Evolutionary conservation across 1,140 invertebrate species (phyloP), one percentile per base, ranked within the genome.

Genomic region (Drosophila mauritiana): DNA sequence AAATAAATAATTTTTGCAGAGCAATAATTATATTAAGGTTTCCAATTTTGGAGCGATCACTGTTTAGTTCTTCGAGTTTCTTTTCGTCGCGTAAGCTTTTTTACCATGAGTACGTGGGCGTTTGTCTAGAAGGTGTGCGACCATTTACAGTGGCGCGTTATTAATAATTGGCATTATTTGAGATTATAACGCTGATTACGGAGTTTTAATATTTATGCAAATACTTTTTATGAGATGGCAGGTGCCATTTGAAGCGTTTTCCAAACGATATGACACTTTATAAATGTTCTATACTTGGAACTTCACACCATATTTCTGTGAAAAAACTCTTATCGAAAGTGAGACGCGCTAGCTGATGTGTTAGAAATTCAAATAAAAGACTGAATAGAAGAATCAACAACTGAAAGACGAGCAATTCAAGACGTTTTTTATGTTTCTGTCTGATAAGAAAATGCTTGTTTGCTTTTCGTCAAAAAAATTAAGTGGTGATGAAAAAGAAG

Each of bases 131-230:
- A 65, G 42, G 64, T 76, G 31, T 42, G 48, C 40, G 45, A 27
- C 59, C 56, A 58, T 78, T 85, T 55, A 69, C 52, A 80, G 62
- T 68, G 79, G 76, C 76, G 70, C 65, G 69, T 79, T 58, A 72
- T 64, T 81, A 74, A 70, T 85, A 70, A 81, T 86, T 70, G 78
- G 11, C 45, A 86, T 74, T 85, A 67, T 80, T 59, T 49, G 20
- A 68, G 81, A 73, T 76, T 80, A 76, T 59, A 56, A 13, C 31
- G 61, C 45, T 48, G 70, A 73, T 75, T 73, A 61, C 43, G 34
- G 39, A 55, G 34, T 15, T 42, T 40, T 63, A 55, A 49, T 52
- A 55, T 52, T 63, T 52, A 84, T 79, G 73, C 57, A 59, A 79
- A 83, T 69, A 46, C n/a, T 17, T 63, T 78, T 64, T 67, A 76